Conservation (phyloP, 2,888 invertebrate species). For the Abrostola triplasia region DNA sequence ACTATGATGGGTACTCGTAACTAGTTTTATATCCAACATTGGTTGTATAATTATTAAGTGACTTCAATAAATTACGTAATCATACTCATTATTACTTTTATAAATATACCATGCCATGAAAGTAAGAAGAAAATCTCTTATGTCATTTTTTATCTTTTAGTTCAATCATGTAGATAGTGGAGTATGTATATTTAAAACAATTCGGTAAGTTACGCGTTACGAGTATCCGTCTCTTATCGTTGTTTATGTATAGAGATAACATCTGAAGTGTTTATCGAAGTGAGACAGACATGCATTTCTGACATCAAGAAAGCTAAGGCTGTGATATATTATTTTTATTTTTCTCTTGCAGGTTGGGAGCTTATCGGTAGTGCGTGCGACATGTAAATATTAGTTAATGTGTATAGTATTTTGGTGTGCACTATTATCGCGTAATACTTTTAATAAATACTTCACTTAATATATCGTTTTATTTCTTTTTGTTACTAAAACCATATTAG, state of each 20-base stretch:
- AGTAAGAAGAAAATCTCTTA: background rate
- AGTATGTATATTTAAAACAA: conserved; percentile 9
- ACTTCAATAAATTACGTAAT: too few species aligned
- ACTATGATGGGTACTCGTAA: background rate
- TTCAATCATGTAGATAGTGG: conserved; percentile 26
- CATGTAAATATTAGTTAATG: conserved; percentile 81
- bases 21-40: background rate
- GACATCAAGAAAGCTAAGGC: conserved; percentile 64
- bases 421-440: conserved; percentile 74
- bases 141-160: conserved; percentile 15
- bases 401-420: conserved; percentile 78
- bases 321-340: conserved; percentile 79
- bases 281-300: conserved; percentile 61
- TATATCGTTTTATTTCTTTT: conserved; percentile 14
- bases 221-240: conserved; percentile 34
- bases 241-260: conserved; percentile 26
- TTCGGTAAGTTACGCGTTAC: conserved; percentile 11
- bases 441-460: conserved; percentile 70
- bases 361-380: conserved; percentile 64
- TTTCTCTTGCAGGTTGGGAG: conserved; percentile 81
- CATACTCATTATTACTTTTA: too few species aligned
- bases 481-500: background rate
- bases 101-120: too few species aligned
- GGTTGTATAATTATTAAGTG: too few species aligned
- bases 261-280: conserved; percentile 19